Evolutionary conservation across 2,113 vertebrate genomes (phyloP), one percentile per base, ranked within the genome.

Genomic region (Illadopsis cleaveri): DNA sequence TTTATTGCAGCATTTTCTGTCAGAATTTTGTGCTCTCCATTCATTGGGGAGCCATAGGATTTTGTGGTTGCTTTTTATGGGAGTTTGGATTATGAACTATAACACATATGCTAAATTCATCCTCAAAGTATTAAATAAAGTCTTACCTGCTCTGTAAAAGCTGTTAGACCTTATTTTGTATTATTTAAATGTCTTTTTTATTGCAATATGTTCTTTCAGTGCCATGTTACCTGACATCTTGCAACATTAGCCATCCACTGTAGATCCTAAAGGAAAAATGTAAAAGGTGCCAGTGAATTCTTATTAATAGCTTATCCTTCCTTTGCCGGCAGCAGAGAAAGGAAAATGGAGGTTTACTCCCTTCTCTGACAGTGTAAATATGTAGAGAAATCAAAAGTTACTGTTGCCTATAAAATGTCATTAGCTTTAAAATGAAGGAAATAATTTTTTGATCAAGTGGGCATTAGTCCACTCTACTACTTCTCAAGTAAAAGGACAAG

Each of bases 1-100:
- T 95, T 91, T 90, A 82, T 87, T 89, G n/a, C 8, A 75, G 11
- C 62, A 25, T 87, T 86, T 86, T 97, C 75, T 96, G 54, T 24
- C 47, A 89, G 35, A 82, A 48, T 5, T 18, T 19, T 87, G n/a
- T 90, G 10, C 23, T 97, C 95, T 12, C 12, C 31, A 96, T 94
- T 91, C 62, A 80, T 89, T 89, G 93, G 53, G 6, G 21, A 45
- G 18, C 12, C 73, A 27, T 30, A 81, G 35, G 35, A 84, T 90
- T 90, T 95, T 89, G 68, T 65, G 53, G 44, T n/a, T 92, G 30
- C 4, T 40, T 91, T 89, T 96, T 73, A 85, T 57, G 71, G 38
- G 27, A 92, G 17, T 82, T 92, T 54, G n/a, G 50, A 84, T 60
- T 38, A 88, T 70, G 57, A 76, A 21, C 20, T 53, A 9, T 82